Evolutionary conservation across 2,797 vertebrate species (phyloP), one percentile per base, ranked within the genome.

Genomic region (Anableps anableps): DNA sequence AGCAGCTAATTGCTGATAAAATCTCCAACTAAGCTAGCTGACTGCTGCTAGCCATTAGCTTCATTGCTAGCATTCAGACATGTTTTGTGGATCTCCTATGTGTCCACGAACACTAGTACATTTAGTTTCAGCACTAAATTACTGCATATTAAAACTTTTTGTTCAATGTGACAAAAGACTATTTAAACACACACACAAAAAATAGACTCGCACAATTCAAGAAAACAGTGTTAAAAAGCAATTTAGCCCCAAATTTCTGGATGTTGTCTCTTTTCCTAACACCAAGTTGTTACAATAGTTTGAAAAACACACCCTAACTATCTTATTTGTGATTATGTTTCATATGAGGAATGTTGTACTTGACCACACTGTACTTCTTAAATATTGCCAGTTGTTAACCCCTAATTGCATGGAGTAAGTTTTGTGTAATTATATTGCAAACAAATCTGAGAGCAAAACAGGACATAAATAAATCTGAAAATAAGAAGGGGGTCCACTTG

Each of bases 141-240:
- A 94, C 94, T 95, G 94, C 93, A 94, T 95, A 95, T 91, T 91
- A 85, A 78, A 84, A 86, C 80, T 73, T 87, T 88, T 88, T 87
- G 89, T 89, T 94, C 80, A 19, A 77, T 85, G 36, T 78, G 74
- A 90, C 91, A 90, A 92, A 92, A 90, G 85, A 89, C 66, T 36
- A 53, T 83, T 88, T 87, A 85, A 13, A 85, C 64, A 80, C 70
- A 51, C 41, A 58, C 81, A 85, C 75, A 75, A 14, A 60, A 31
- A 48, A 48, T 2, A 77, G 6, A 81, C 34, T 85, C 79, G 77
- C 82, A 81, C 78, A 43, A 29, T n/a, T 14, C 41, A 71, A 71
- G 41, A 71, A 29, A 71, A 71, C 41, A 43, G 26, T 26, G 23
- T 43, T 29, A 4, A 8, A 26, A 38, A 68, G 68, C 41, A 29